Evolutionary conservation across 2,888 invertebrate genomes (phyloP).

Genomic region (Ethmia dodecea): DNA sequence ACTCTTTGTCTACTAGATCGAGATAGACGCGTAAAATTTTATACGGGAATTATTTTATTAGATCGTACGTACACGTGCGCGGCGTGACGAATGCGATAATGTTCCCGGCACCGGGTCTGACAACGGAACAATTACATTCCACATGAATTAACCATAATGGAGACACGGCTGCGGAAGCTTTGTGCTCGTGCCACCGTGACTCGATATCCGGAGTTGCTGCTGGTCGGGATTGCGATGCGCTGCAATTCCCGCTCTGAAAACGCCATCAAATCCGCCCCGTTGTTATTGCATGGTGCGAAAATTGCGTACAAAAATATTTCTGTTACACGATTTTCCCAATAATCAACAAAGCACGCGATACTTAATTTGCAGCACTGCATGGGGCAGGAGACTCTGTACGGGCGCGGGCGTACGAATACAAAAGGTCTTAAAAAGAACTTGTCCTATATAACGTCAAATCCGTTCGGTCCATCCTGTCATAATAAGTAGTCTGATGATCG

Average conservation of each 20-base stretch:
- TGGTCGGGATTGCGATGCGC: conserved; percentile 9
- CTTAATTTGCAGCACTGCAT: too few species aligned
- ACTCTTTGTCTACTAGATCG: conserved; percentile 72
- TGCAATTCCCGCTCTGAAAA: not conserved
- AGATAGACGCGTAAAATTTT: conserved; percentile 75
- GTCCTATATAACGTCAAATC: too few species aligned
- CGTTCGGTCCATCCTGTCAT: too few species aligned
- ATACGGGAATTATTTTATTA: conserved; percentile 77
- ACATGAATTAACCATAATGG: conserved; percentile 69
- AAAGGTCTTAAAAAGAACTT: too few species aligned
- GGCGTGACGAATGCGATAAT: conserved; percentile 74
- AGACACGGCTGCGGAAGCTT: conserved; percentile 58
- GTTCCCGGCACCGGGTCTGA: conserved; percentile 48
- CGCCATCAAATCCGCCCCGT: not conserved
- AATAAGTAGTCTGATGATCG: too few species aligned
- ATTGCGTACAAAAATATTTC: too few species aligned
- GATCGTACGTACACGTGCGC: conserved; percentile 73
- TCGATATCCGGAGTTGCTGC: conserved; percentile 47
- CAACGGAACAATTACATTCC: conserved; percentile 71
- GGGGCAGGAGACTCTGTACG: too few species aligned
- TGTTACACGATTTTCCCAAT: not conserved
- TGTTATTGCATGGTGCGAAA: not conserved
- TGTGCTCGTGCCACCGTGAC: conserved; percentile 54
- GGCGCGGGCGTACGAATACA: too few species aligned
- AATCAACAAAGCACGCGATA: too few species aligned